Percentiles rank a stretch among this genome's conserved stretches.
Conservation (phyloP, 1,140 invertebrate genomes). For the Ylistrum balloti region DNA sequence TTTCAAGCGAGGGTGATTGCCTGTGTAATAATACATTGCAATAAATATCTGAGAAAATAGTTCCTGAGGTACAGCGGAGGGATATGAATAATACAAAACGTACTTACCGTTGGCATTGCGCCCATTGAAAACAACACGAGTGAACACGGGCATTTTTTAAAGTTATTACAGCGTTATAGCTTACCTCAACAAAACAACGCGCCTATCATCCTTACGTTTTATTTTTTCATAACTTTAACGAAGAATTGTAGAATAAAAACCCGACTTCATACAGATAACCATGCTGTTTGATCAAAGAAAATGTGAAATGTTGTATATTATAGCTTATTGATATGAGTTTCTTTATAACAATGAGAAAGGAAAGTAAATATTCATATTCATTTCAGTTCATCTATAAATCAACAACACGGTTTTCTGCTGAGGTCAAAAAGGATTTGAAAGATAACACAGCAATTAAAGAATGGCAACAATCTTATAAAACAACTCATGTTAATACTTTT, state of each 20-base stretch:
- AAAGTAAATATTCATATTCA: too few species aligned
- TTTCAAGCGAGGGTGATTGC: not conserved
- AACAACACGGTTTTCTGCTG: not conserved
- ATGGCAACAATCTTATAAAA: not conserved
- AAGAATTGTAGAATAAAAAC: too few species aligned
- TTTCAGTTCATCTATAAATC: too few species aligned
- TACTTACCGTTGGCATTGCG: not conserved
- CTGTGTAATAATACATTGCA: not conserved
- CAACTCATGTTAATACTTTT: too few species aligned
- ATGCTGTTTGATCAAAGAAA: too few species aligned
- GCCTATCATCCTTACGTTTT: not conserved
- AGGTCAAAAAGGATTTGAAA: not conserved
- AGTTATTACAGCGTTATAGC: not conserved
- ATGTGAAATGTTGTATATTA: too few species aligned
- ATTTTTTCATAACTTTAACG: too few species aligned
- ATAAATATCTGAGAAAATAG: not conserved
- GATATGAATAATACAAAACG: not conserved
- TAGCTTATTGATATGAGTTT: too few species aligned
- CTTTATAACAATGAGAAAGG: too few species aligned
- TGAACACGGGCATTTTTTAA: not conserved
- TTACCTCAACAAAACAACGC: not conserved
- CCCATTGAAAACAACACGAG: not conserved
- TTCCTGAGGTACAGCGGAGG: conserved; percentile 29
- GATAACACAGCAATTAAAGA: conserved; percentile 21
- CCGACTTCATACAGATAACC: too few species aligned